Evolutionary conservation across 2,888 invertebrate genomes (phyloP).

Genomic region (Polydrusus pterygomalis): DNA sequence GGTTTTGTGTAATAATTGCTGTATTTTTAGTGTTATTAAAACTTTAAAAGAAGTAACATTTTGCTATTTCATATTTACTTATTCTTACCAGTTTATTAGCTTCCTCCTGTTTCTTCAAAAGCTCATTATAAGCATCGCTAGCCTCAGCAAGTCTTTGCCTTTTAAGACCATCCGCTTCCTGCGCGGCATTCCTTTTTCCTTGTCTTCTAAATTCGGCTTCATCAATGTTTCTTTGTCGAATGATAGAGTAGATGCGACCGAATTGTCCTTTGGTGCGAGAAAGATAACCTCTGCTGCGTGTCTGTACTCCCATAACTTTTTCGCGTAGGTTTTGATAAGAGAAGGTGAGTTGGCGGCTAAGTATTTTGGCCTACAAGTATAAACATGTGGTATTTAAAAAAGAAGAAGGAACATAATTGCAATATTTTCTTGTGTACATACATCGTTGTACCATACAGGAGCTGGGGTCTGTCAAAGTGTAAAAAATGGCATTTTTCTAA

Average conservation of each 20-base stretch:
- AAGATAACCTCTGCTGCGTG: constrained; percentile 84
- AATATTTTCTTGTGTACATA: too few relatives aligned
- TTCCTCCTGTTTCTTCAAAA: constrained; percentile 71
- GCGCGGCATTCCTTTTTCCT: constrained; percentile 73
- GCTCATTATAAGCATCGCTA: constrained; percentile 76
- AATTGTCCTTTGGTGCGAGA: constrained; percentile 78
- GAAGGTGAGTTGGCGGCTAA: constrained; percentile 83
- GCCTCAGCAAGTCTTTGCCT: constrained; percentile 81
- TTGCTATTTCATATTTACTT: neutral
- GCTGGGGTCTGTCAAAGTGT: too few relatives aligned
- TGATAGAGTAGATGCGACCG: constrained; percentile 69
- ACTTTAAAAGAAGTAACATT: too few relatives aligned
- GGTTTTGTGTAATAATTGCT: too few relatives aligned
- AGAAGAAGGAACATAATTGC: too few relatives aligned
- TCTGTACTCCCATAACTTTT: constrained; percentile 84
- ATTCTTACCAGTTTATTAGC: constrained; percentile 60
- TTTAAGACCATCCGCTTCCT: constrained; percentile 82
- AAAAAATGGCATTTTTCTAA: too few relatives aligned
- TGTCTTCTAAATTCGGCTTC: constrained; percentile 77
- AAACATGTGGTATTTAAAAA: too few relatives aligned
- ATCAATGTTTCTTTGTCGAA: constrained; percentile 74
- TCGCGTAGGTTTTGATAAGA: constrained; percentile 82
- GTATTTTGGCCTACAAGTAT: constrained; percentile 77
- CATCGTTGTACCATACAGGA: too few relatives aligned
- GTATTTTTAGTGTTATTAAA: too few relatives aligned